These are phyloP conservation scores for Cephalopterus ornatus DNA, from an alignment of 2,113 vertebrate species.

Conservation along the genomic window DNA sequence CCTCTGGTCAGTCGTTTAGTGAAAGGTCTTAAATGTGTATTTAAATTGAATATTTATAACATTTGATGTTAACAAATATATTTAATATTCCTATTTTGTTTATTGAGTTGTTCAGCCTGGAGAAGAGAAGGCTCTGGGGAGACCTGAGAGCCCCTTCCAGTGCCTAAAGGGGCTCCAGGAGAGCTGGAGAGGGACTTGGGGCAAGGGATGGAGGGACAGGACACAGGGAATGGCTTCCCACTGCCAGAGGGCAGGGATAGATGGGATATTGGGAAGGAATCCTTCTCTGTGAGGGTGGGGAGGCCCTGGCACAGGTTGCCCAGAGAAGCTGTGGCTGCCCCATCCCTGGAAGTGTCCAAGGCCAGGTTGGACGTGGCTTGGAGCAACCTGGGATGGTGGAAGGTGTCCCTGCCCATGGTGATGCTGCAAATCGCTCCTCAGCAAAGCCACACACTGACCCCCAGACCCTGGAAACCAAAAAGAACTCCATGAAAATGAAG, in stretches of 20 bases:
- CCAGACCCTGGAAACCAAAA: not conserved
- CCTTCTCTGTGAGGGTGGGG: not conserved
- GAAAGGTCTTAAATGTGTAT: not conserved
- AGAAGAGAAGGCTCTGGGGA: not conserved
- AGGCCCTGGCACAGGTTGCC: not conserved
- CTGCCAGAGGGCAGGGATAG: accelerated
- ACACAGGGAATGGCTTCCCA: not conserved
- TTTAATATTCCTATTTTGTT: not conserved
- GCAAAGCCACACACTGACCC: not conserved
- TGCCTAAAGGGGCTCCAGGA: not conserved
- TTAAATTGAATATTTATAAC: not conserved
- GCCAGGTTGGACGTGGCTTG: not conserved
- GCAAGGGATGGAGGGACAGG: not conserved
- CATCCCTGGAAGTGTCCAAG: not conserved
- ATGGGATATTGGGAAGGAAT: not conserved
- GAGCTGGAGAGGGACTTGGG: not conserved
- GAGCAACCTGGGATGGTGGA: not conserved
- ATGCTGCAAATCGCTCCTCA: not conserved
- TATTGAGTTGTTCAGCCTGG: not conserved
- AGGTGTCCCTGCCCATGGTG: not conserved
- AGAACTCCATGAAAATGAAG: accelerated
- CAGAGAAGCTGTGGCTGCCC: not conserved
- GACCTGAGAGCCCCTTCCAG: not conserved
- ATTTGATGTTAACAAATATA: not conserved
- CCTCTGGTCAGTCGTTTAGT: not conserved